Evolutionary conservation across 2,888 invertebrate species (phyloP), one percentile per base, ranked within the genome.

Genomic region (Drosophila cracens): DNA sequence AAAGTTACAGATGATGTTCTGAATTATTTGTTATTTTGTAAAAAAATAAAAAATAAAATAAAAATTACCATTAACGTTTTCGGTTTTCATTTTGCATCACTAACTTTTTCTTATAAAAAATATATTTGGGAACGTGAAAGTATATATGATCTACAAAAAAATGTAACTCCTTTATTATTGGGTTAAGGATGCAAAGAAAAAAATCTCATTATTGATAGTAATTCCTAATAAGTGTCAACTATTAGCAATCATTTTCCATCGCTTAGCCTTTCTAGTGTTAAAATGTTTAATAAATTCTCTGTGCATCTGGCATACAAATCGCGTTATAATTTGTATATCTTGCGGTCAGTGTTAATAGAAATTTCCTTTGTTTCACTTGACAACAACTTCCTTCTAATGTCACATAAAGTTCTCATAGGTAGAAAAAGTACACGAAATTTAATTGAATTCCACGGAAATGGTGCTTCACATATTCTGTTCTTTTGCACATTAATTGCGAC

Each of bases 251-350:
- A 21, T 11, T 31, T 31, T 2, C 4, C 4, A 10, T 21, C 4
- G 25, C 29, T 6, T 2, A 8, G 54, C 25, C 38, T 52, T 69
- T 49, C 36, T 64, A 43, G 88, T 66, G 83, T 79, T 83, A 85
- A 83, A 57, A 67, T 40, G 48, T 29, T 51, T 71, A 49, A 52
- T 57, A 31, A 70, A 64, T 60, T n/a, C 54, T 48, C 6, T 34
- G 13, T 10, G 46, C 58, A 8, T 53, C 40, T 54, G 51, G 83
- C 71, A 85, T 80, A 87, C 74, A 87, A 83, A 80, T 79, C 29
- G 59, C 33, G 29, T 62, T 11, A 65, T 56, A 66, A 67, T 68
- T 69, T 51, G 25, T 38, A 52, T 38, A 67, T 69, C 31, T 40
- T 53, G 34, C 38, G 21, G 52, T 54, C 53, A 48, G 38, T 69